These are phyloP conservation scores for Tragopan temminckii DNA, from an alignment of 2,797 vertebrate species.

Conservation along the genomic window DNA sequence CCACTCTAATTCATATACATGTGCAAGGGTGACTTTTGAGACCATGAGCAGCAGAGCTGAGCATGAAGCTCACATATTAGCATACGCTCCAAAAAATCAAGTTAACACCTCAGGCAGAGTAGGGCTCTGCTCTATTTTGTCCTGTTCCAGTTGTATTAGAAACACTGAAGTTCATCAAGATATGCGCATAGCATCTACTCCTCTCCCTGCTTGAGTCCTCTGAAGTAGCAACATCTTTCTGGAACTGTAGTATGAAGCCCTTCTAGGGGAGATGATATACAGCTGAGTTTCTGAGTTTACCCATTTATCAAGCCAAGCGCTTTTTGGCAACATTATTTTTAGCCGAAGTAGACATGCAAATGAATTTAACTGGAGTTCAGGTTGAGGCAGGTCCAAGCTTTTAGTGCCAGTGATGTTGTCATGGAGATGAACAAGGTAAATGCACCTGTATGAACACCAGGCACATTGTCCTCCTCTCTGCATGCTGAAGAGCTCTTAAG, in stretches of 20 bases:
- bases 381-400: neutral
- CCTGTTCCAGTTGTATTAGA: neutral
- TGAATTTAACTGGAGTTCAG: neutral
- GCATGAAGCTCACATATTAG: neutral
- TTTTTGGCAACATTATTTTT: neutral
- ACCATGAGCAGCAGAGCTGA: neutral
- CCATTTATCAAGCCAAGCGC: neutral
- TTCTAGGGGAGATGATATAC: neutral
- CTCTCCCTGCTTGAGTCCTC: neutral
- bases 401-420: neutral
- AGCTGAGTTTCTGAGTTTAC: neutral
- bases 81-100: neutral
- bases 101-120: neutral
- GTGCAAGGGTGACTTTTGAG: neutral
- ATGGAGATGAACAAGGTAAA: neutral
- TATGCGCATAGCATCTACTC: fast-evolving
- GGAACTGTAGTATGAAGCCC: neutral
- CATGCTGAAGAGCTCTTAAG: neutral
- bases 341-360: neutral
- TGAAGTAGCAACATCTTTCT: neutral
- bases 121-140: neutral
- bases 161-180: neutral
- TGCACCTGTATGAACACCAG: neutral
- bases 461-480: neutral
- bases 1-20: fast-evolving